Conservation (phyloP, 2,888 invertebrate species). For the Tenthredo scrophulariae region DNA sequence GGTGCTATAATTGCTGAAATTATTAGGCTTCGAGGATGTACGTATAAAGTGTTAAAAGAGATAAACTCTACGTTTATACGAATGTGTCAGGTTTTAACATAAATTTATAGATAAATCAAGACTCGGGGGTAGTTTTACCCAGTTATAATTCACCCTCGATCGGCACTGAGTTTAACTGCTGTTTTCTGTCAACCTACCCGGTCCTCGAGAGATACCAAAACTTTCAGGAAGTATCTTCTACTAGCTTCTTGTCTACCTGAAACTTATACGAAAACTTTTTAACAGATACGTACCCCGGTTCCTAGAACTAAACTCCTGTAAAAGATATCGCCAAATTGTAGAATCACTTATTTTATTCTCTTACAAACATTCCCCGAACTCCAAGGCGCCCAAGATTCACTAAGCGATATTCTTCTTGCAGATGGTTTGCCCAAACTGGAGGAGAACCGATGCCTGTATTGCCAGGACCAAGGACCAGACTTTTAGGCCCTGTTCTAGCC, state of each 20-base stretch:
- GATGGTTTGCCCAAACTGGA: slow-evolving; percentile 86
- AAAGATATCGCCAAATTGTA: slow-evolving; percentile 1
- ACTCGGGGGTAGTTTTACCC: not conserved
- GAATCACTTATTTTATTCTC: slow-evolving; percentile 32
- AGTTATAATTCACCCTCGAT: not conserved
- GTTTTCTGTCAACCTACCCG: not conserved
- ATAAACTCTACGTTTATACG: not conserved
- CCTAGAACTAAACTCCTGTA: not conserved
- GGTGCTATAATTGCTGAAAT: not conserved
- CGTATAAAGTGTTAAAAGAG: not conserved
- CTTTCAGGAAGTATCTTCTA: slow-evolving; percentile 27
- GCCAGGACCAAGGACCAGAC: slow-evolving; percentile 83
- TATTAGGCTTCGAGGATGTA: not conserved
- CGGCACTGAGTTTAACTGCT: slow-evolving; percentile 31
- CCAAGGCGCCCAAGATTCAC: not conserved
- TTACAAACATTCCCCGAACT: slow-evolving; percentile 21
- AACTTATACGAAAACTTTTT: not conserved
- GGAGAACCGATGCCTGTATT: slow-evolving; percentile 83
- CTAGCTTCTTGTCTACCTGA: slow-evolving; percentile 14
- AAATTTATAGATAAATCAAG: not conserved
- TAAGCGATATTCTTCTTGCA: slow-evolving; percentile 70
- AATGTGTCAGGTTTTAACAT: not conserved
- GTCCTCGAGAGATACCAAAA: not conserved
- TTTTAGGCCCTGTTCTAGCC: slow-evolving; percentile 85
- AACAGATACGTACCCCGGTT: not conserved